These are phyloP conservation scores for Enchytraeus crypticus DNA, from an alignment of 2,888 invertebrate species.

Conservation along the genomic window DNA sequence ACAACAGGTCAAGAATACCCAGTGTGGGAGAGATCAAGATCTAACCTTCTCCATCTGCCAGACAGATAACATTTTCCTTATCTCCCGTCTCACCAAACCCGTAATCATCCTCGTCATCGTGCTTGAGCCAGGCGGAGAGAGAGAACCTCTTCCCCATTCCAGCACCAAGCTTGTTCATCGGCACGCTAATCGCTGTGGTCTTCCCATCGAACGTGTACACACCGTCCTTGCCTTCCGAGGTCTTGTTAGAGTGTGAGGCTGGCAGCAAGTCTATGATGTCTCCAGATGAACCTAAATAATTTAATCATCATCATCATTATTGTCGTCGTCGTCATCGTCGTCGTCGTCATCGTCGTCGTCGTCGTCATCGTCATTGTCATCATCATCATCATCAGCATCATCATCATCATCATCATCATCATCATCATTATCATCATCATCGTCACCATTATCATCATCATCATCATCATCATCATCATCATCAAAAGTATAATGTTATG, in stretches of 20 bases:
- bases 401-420: conserved; percentile 4
- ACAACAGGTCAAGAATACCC: neutral
- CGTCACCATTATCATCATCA: neutral
- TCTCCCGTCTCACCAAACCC: conserved; percentile 23
- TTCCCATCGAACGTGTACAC: conserved; percentile 94
- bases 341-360: neutral
- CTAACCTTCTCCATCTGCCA: conserved; percentile 94
- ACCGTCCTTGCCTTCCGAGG: conserved; percentile 78
- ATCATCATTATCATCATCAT: neutral
- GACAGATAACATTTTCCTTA: conserved; percentile 93
- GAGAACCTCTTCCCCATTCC: conserved; percentile 73
- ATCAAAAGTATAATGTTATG: neutral
- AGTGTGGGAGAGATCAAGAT: too few species aligned
- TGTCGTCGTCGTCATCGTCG: neutral
- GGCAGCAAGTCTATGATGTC: conserved; percentile 66
- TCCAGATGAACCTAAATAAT: conserved; percentile 61
- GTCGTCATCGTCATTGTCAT: neutral
- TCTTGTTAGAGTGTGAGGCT: conserved; percentile 34
- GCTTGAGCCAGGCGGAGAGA: conserved; percentile 88
- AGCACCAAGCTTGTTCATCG: conserved; percentile 26
- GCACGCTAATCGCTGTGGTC: conserved; percentile 65
- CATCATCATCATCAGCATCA: neutral
- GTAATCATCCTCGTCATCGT: conserved; percentile 56
- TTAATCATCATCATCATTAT: neutral
- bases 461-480: neutral